phyloP scores from a whole-genome alignment of 2,888 invertebrate species.

The Cataglyphis rosenhaueri region DNA sequence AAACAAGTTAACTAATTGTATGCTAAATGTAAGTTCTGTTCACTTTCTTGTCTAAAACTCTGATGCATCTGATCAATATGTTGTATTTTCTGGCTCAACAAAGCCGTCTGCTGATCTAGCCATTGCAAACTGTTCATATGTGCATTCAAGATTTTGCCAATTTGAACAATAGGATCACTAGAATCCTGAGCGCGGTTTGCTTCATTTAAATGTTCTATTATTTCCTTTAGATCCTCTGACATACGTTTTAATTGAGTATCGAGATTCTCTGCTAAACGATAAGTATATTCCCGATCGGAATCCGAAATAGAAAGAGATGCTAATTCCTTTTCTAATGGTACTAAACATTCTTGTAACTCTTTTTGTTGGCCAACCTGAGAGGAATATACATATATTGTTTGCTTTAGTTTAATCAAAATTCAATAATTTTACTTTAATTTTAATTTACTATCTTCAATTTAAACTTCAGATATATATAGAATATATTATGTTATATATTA shows the following conservation, averaged over 20 bases:
- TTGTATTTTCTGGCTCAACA: constrained; percentile 92
- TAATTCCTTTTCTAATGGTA: constrained; percentile 94
- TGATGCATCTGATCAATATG: constrained; percentile 93
- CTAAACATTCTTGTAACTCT: constrained; percentile 95
- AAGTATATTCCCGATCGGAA: constrained; percentile 96
- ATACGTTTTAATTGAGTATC: constrained; percentile 97
- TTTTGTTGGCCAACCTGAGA: constrained; percentile 92
- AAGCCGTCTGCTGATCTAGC: constrained; percentile 94
- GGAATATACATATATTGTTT: constrained; percentile 27
- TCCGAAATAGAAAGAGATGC: constrained; percentile 90
- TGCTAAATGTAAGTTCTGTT: constrained; percentile 89
- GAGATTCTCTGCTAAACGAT: constrained; percentile 94
- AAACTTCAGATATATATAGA: not conserved
- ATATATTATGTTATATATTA: no score
- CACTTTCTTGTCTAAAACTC: constrained; percentile 91
- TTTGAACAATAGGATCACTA: constrained; percentile 96
- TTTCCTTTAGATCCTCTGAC: constrained; percentile 97
- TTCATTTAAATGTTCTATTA: constrained; percentile 97
- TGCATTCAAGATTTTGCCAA: constrained; percentile 96
- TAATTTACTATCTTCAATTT: not conserved
- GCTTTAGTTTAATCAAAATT: constrained; percentile 14
- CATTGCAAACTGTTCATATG: constrained; percentile 98
- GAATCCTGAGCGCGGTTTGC: constrained; percentile 93
- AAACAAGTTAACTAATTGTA: constrained; percentile 81
- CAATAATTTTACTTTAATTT: not conserved